Conservation (phyloP, 2,888 invertebrate species). For the Chaetoderma sp. region DNA sequence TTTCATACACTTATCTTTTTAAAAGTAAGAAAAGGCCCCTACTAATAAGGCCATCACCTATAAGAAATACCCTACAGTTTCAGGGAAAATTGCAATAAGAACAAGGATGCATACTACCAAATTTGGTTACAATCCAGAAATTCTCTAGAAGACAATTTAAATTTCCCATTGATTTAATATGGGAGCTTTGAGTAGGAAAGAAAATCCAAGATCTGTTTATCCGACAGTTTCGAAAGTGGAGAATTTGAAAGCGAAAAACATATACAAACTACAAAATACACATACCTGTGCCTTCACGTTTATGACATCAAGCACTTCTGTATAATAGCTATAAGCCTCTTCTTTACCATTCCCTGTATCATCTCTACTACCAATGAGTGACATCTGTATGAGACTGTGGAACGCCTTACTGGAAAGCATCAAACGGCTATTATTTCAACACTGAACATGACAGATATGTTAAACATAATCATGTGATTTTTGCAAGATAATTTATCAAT, state of each 20-base stretch:
- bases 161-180: too few species aligned
- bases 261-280: neutral
- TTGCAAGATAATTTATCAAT: neutral
- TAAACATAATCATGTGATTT: neutral
- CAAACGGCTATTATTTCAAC: neutral
- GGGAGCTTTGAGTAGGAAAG: neutral
- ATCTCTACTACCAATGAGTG: constrained; percentile 41
- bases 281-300: constrained; percentile 52
- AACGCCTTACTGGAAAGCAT: constrained; percentile 56
- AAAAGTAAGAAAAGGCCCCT: too few species aligned
- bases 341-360: constrained; percentile 41
- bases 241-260: neutral
- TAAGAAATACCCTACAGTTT: neutral
- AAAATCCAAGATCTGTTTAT: too few species aligned
- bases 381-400: constrained; percentile 59
- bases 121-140: neutral
- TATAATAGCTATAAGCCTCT: constrained; percentile 58
- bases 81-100: neutral
- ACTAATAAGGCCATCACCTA: too few species aligned
- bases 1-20: too few species aligned
- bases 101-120: too few species aligned
- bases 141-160: too few species aligned
- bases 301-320: constrained; percentile 55
- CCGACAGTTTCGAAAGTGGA: too few species aligned
- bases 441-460: neutral